These are phyloP conservation scores for Scolopax rusticola DNA, from an alignment of 2,797 vertebrate species.

Conservation along the genomic window DNA sequence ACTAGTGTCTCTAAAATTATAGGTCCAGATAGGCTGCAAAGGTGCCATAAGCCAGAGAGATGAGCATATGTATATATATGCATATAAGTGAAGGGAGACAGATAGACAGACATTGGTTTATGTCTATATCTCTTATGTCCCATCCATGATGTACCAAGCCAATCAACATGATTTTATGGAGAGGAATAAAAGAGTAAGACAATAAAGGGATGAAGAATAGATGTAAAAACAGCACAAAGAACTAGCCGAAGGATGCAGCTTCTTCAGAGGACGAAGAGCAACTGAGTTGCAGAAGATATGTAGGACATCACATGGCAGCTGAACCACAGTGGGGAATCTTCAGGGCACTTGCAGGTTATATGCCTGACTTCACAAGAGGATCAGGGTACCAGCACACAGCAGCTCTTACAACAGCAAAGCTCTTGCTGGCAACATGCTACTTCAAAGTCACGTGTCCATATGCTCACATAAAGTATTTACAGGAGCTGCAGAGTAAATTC, in stretches of 20 bases:
- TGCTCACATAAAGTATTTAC: not conserved
- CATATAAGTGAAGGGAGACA: not conserved
- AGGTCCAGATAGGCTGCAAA: not conserved
- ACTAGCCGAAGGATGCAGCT: not conserved
- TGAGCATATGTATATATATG: not conserved
- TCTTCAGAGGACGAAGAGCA: not conserved
- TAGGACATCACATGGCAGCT: not conserved
- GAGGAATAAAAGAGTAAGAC: not conserved
- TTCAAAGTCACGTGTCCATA: not conserved
- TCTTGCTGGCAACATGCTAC: not conserved
- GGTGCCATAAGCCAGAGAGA: not conserved
- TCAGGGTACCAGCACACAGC: not conserved
- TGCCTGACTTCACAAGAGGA: fast-evolving
- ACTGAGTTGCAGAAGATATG: not conserved
- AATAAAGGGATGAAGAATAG: not conserved
- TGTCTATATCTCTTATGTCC: not conserved
- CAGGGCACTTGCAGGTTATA: not conserved
- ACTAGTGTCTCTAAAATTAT: not conserved
- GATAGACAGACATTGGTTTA: not conserved
- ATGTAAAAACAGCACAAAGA: not conserved
- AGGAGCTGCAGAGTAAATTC: not conserved
- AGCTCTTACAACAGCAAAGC: not conserved
- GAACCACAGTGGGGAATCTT: not conserved
- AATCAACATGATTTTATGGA: not conserved
- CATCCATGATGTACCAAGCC: not conserved